Conservation (phyloP, 2,113 vertebrate genomes). For the Lynx canadensis region DNA sequence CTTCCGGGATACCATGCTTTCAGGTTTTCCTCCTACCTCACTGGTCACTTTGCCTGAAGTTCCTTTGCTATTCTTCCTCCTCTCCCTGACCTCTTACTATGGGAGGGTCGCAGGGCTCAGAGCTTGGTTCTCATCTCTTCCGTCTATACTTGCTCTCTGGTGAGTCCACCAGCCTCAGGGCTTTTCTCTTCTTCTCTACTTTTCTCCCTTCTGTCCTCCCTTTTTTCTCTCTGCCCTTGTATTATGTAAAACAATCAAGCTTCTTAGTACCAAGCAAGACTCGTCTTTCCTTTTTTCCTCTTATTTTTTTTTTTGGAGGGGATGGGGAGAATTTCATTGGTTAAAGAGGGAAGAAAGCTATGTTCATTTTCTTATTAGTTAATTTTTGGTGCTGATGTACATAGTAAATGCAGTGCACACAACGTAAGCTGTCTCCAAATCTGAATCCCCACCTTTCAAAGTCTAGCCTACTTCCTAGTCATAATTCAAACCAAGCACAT, state of each 20-base stretch:
- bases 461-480: conserved; percentile 32
- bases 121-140: background rate
- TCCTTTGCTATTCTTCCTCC: background rate
- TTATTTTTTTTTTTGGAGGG: background rate
- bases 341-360: background rate
- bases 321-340: background rate
- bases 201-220: background rate
- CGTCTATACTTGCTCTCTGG: background rate
- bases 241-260: background rate
- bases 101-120: background rate
- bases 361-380: background rate
- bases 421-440: background rate
- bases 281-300: background rate
- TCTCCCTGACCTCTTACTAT: background rate
- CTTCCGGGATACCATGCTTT: background rate
- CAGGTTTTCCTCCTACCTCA: background rate
- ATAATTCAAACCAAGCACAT: conserved; percentile 56
- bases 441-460: background rate
- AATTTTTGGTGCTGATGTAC: background rate
- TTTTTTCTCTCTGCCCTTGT: background rate
- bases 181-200: background rate
- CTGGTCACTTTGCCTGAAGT: background rate
- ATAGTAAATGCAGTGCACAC: background rate
- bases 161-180: background rate
- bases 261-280: background rate